These are phyloP conservation scores for Mesorhabditis spiculigera DNA, from an alignment of 2,888 invertebrate species.

Conservation along the genomic window DNA sequence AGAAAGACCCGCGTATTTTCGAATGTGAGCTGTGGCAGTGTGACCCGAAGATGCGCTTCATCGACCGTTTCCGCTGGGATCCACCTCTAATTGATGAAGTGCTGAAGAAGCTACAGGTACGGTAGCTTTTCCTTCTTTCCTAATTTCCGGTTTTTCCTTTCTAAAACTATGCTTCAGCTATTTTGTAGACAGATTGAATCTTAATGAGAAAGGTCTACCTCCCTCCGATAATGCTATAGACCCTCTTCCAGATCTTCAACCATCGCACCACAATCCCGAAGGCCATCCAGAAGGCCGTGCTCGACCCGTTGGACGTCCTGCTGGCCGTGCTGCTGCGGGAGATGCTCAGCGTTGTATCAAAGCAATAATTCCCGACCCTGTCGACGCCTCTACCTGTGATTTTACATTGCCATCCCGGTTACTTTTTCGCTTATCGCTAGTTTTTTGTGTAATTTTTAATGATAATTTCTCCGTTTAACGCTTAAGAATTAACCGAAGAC, in stretches of 20 bases:
- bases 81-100: slow-evolving; percentile 98
- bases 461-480: too few species aligned
- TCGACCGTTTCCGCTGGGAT: slow-evolving; percentile 67
- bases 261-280: slow-evolving; percentile 97
- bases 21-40: slow-evolving; percentile 92
- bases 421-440: too few species aligned
- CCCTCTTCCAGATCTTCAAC: slow-evolving; percentile 73
- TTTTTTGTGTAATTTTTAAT: too few species aligned
- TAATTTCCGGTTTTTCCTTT: neutral
- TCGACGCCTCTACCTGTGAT: too few species aligned
- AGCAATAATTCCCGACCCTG: neutral
- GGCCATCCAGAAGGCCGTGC: slow-evolving; percentile 95
- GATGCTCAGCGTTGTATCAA: slow-evolving; percentile 12
- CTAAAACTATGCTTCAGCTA: neutral
- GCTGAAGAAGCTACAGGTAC: slow-evolving; percentile 76
- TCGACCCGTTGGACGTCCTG: slow-evolving; percentile 93
- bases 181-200: neutral
- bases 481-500: too few species aligned
- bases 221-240: neutral
- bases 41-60: slow-evolving; percentile 71
- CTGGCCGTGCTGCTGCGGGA: slow-evolving; percentile 65
- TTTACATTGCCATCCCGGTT: too few species aligned
- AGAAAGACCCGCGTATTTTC: slow-evolving; percentile 79
- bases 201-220: neutral
- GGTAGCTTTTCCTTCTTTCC: neutral